A percentile compares a stretch with the other conserved stretches of the same genome.
Conservation (phyloP, 2,888 invertebrate species). For the Syritta pipiens region DNA sequence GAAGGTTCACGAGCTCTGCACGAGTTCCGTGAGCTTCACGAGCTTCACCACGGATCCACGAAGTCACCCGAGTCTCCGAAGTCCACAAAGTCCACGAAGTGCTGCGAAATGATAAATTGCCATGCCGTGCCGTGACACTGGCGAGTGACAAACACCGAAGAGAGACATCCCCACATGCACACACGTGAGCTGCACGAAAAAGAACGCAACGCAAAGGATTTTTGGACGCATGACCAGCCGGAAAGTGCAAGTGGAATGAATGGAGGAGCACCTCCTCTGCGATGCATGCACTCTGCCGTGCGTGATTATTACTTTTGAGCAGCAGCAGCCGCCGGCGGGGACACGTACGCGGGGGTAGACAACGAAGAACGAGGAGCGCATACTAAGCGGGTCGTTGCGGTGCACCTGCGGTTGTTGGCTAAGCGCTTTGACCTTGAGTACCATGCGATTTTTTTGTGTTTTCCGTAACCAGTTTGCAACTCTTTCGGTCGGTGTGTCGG, state of each 20-base stretch:
- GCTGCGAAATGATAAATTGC: conserved; percentile 58
- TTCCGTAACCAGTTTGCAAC: conserved; percentile 45
- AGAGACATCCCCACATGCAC: too few relatives aligned
- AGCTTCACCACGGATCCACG: too few relatives aligned
- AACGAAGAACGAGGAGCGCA: conserved; percentile 53
- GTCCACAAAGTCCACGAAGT: too few relatives aligned
- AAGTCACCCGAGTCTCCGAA: too few relatives aligned
- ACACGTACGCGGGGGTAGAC: conserved; percentile 24
- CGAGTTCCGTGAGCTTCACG: too few relatives aligned
- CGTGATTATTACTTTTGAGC: conserved; percentile 52
- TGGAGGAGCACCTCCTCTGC: neutral
- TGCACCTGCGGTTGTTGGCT: conserved; percentile 63
- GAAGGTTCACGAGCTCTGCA: too few relatives aligned
- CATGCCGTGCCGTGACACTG: conserved; percentile 10
- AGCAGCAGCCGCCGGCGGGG: conserved; percentile 28
- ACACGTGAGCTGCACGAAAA: neutral
- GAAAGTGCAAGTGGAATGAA: conserved; percentile 60
- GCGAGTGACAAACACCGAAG: conserved; percentile 12
- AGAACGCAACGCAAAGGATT: conserved; percentile 9
- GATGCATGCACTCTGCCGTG: conserved; percentile 13
- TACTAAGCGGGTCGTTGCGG: conserved; percentile 35
- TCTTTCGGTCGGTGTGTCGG: neutral
- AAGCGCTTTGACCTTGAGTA: conserved; percentile 57
- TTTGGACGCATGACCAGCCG: conserved; percentile 25
- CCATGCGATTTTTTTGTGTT: too few relatives aligned